Conservation (phyloP, 2,797 vertebrate genomes). For the Siniperca scherzeri region DNA sequence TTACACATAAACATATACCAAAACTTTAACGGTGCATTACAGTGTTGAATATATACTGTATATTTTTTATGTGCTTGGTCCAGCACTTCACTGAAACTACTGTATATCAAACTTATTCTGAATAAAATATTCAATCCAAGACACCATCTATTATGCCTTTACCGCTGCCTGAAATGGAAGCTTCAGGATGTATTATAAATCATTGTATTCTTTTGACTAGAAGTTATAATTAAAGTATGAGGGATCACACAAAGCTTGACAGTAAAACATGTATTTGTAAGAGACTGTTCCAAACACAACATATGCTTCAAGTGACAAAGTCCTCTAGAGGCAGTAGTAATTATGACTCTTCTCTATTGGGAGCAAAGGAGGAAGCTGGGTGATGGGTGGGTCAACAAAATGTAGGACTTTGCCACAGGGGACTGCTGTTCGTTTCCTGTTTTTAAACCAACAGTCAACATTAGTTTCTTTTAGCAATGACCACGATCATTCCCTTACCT, state of each 20-base stretch:
- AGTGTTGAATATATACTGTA: neutral
- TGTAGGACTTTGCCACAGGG: neutral
- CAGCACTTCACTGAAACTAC: neutral
- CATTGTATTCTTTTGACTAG: neutral
- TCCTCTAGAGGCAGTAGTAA: neutral
- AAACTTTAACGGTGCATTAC: neutral
- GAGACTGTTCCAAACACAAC: neutral
- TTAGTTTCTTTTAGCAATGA: conserved; percentile 3
- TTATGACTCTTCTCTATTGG: conserved; percentile 14
- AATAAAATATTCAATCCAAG: neutral
- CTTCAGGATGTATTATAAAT: neutral
- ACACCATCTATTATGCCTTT: neutral
- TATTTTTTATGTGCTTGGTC: neutral
- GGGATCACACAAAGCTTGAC: neutral
- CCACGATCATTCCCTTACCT: neutral
- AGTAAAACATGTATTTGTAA: neutral
- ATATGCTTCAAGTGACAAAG: conserved; percentile 7
- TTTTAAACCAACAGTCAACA: neutral
- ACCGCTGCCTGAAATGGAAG: neutral
- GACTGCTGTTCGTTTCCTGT: conserved; percentile 10
- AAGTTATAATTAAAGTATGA: conserved; percentile 3
- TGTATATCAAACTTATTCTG: neutral
- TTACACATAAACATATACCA: conserved; percentile 19
- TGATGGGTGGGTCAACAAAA: conserved; percentile 14
- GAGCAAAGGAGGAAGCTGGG: conserved; percentile 22